phyloP scores from a whole-genome alignment of 2,797 vertebrate genomes.

The Pantherophis vulpinus region DNA sequence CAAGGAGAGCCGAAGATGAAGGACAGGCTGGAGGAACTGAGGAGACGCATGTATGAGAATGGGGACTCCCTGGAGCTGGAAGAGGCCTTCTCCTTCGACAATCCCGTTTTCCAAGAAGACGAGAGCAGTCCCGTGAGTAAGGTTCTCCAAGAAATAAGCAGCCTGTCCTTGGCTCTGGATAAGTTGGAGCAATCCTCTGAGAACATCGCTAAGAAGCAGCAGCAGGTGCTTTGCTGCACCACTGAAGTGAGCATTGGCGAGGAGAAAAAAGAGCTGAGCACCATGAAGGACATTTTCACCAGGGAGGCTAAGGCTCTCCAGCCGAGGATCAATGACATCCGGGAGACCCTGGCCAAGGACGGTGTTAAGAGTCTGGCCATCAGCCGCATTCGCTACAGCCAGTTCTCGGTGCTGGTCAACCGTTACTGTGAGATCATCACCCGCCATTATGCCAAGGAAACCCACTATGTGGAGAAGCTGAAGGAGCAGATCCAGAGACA shows the following conservation, averaged over 20 bases:
- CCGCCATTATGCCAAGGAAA: constrained; percentile 62
- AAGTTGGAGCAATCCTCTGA: constrained; percentile 58
- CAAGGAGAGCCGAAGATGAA: constrained; percentile 50
- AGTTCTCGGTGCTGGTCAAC: constrained; percentile 57
- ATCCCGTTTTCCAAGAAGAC: constrained; percentile 32
- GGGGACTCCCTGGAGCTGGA: constrained; percentile 36
- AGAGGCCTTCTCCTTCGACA: constrained; percentile 40
- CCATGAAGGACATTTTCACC: constrained; percentile 50
- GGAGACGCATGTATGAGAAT: constrained; percentile 26
- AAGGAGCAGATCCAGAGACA: constrained; percentile 67
- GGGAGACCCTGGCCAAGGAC: constrained; percentile 11
- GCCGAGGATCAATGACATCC: constrained; percentile 45
- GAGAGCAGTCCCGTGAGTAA: constrained; percentile 28
- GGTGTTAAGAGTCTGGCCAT: constrained; percentile 24
- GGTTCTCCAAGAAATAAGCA: constrained; percentile 58
- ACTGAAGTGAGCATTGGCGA: constrained; percentile 40
- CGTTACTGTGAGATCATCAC: constrained; percentile 47
- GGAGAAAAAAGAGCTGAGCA: constrained; percentile 48
- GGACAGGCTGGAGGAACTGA: constrained; percentile 68
- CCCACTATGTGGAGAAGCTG: constrained; percentile 53
- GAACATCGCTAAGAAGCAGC: constrained; percentile 56
- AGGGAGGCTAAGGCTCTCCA: constrained; percentile 50
- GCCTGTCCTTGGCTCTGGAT: constrained; percentile 52
- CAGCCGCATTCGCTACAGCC: constrained; percentile 55
- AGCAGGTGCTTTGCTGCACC: constrained; percentile 66